phyloP scores from a whole-genome alignment of 2,888 invertebrate genomes.

The Lumbricus terrestris region DNA sequence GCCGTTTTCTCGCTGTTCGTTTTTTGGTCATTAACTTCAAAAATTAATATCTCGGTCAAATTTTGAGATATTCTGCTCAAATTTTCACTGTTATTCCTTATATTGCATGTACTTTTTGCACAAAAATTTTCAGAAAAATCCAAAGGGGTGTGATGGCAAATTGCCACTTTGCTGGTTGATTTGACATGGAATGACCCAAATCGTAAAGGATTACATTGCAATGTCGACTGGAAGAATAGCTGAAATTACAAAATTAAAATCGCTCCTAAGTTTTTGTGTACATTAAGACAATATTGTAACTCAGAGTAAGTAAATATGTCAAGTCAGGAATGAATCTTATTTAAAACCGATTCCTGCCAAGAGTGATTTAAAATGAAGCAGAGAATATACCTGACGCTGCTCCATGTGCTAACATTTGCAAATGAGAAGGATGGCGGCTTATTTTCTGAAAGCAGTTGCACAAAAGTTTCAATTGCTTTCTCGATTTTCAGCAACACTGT shows the following conservation, averaged over 20 bases:
- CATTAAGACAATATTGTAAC: neutral
- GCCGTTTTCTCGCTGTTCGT: too few relatives aligned
- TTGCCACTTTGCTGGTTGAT: too few relatives aligned
- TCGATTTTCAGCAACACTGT: constrained; percentile 19
- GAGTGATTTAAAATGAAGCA: neutral
- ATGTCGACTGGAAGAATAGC: too few relatives aligned
- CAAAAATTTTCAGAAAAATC: too few relatives aligned
- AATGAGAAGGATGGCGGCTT: constrained; percentile 18
- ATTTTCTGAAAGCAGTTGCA: constrained; percentile 10
- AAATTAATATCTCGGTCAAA: too few relatives aligned
- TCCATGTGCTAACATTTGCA: constrained; percentile 21
- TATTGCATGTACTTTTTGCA: too few relatives aligned
- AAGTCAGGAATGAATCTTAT: neutral
- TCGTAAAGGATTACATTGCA: neutral
- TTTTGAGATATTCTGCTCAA: too few relatives aligned
- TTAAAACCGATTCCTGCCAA: too few relatives aligned
- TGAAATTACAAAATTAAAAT: neutral
- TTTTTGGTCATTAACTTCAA: too few relatives aligned
- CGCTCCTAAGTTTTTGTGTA: neutral
- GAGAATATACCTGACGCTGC: constrained; percentile 25
- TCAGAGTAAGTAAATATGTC: neutral
- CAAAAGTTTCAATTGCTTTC: constrained; percentile 16
- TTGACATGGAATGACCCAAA: too few relatives aligned
- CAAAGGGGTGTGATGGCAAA: too few relatives aligned
- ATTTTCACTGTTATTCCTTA: too few relatives aligned